phyloP scores from a whole-genome alignment of 2,113 vertebrate species.

The Labeo catla region DNA sequence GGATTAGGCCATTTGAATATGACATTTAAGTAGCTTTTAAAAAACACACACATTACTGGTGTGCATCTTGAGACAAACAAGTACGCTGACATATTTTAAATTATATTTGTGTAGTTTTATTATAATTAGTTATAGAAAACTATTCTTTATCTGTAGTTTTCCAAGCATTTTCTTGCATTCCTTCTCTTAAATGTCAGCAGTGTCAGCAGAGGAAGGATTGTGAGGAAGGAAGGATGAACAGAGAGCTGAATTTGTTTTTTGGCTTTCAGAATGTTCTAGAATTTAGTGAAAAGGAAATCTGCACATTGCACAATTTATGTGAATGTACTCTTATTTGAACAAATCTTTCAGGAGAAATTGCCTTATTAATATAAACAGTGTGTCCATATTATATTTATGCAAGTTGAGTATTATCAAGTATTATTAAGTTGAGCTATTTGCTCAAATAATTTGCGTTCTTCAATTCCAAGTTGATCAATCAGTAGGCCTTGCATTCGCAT shows the following conservation, averaged over 20 bases:
- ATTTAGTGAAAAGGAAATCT: background rate
- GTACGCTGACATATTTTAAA: background rate
- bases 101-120: background rate
- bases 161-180: background rate
- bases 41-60: background rate
- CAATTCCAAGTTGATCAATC: background rate
- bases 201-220: slow-evolving; percentile 31
- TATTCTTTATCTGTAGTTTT: background rate
- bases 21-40: too few species aligned
- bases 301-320: background rate
- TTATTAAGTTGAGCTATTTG: background rate
- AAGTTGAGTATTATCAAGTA: background rate
- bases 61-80: background rate
- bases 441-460: background rate
- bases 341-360: background rate
- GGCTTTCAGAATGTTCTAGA: background rate
- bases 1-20: background rate
- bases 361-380: background rate
- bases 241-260: background rate
- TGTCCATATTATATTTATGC: background rate
- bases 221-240: slow-evolving; percentile 42
- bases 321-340: background rate
- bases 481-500: background rate
- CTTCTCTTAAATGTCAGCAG: slow-evolving; percentile 4
- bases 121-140: background rate